Base-by-base conservation (phyloP, 2,888 invertebrate species). In the Sepioteuthis lessoniana region DNA sequence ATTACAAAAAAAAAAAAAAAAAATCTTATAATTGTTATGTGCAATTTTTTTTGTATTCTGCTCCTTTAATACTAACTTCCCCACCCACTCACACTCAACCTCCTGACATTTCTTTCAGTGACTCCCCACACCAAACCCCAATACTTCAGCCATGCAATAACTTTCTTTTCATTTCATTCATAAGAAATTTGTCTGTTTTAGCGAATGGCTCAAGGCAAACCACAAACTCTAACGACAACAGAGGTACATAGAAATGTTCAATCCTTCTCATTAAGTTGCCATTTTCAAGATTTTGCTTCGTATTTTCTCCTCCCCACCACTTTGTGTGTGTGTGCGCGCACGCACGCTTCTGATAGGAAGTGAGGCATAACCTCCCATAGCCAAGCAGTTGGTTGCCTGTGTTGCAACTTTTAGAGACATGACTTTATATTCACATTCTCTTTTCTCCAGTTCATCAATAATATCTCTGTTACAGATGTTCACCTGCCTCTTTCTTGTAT, bases 111-210 rank as follows among this genome's bases (percentile, higher is more conserved):
- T 76, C 76, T 76, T 16, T 76, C n/a, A n/a, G 16, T 2, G 76
- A 35, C 35, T 16, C 76, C 76, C n/a, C n/a, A 16, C 76, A n/a
- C 76, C 76, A 76, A 55, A 21, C 55, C 76, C 19, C 13, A 35
- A 76, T 35, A n/a, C n/a, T 76, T 76, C 76, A 76, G 13, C n/a
- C 76, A 76, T n/a, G 76, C n/a, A 76, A 76, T n/a, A 76, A n/a
- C 76, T 76, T 76, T 60, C 31, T 55, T 60, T 60, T 76, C n/a
- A 19, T 76, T 35, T 76, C 76, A 76, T 76, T 35, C n/a, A 76
- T 76, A 76, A 76, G 76, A 76, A n/a, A 76, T 76, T 76, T 76
- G n/a, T 76, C 76, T 76, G 76, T n/a, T n/a, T 16, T 76, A n/a
- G 13, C n/a, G 76, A 76, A 76, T 76, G 76, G n/a, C 76, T n/a